These are phyloP conservation scores for Caloenas nicobarica DNA, from an alignment of 2,113 vertebrate species.

Conservation along the genomic window DNA sequence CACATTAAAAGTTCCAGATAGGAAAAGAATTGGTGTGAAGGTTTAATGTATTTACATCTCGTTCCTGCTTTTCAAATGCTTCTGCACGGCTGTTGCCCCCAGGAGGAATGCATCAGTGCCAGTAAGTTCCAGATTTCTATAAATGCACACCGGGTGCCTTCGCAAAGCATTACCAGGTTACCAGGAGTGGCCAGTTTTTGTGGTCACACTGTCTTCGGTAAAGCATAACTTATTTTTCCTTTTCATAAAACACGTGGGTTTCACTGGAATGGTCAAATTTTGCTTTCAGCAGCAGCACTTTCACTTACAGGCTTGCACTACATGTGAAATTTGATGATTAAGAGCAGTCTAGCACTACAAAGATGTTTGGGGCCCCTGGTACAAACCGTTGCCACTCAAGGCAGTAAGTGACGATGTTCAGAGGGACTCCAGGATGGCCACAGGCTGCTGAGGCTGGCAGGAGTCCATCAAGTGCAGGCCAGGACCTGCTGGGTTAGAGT, in stretches of 20 bases:
- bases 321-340: accelerated
- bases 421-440: background rate
- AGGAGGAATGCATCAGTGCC: background rate
- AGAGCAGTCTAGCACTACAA: background rate
- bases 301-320: background rate
- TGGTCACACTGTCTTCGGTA: background rate
- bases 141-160: accelerated
- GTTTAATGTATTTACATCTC: background rate
- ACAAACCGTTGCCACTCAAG: accelerated
- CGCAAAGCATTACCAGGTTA: background rate
- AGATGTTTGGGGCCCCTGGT: accelerated
- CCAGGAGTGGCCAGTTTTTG: background rate
- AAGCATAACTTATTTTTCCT: background rate
- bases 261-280: background rate
- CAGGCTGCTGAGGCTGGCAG: background rate
- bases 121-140: background rate
- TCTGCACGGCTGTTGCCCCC: background rate
- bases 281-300: background rate
- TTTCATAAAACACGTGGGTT: background rate
- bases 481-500: background rate
- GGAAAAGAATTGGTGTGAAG: background rate
- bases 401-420: background rate
- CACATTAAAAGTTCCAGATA: background rate
- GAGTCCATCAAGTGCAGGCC: background rate
- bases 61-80: background rate